These are phyloP conservation scores for Stictonetta naevosa DNA, from an alignment of 2,113 vertebrate species.

Conservation along the genomic window DNA sequence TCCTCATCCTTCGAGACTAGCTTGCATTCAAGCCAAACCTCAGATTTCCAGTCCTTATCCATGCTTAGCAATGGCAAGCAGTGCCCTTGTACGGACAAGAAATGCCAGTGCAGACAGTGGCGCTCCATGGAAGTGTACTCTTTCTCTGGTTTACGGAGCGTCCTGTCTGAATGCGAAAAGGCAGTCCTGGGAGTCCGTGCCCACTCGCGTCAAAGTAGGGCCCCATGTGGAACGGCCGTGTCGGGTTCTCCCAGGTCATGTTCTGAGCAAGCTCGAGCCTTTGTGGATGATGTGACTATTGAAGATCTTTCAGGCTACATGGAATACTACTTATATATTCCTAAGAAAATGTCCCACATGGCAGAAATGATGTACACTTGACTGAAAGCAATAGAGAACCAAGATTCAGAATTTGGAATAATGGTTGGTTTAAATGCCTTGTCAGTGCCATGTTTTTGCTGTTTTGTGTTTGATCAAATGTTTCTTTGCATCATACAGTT, in stretches of 20 bases:
- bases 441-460: conserved; percentile 59
- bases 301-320: conserved; percentile 99
- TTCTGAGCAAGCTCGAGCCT: conserved; percentile 85
- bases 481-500: conserved; percentile 64
- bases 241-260: conserved; percentile 80
- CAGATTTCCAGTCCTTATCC: conserved; percentile 91
- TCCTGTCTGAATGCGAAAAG: conserved; percentile 81
- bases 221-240: not conserved
- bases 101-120: conserved; percentile 75
- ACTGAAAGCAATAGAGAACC: conserved; percentile 17
- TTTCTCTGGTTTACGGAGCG: conserved; percentile 82
- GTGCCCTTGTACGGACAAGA: conserved; percentile 68
- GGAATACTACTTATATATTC: conserved; percentile 94
- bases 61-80: conserved; percentile 76
- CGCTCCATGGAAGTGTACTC: conserved; percentile 79
- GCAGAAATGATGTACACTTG: conserved; percentile 91
- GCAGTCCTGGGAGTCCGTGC: conserved; percentile 56
- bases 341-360: conserved; percentile 91
- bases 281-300: conserved; percentile 95
- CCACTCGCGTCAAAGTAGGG: conserved; percentile 59
- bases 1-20: conserved; percentile 69
- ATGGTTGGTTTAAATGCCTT: conserved; percentile 21
- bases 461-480: conserved; percentile 41
- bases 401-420: not conserved
- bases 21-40: conserved; percentile 68